Evolutionary conservation across 2,797 vertebrate genomes (phyloP).

Genomic region (Macroramphosus scolopax): DNA sequence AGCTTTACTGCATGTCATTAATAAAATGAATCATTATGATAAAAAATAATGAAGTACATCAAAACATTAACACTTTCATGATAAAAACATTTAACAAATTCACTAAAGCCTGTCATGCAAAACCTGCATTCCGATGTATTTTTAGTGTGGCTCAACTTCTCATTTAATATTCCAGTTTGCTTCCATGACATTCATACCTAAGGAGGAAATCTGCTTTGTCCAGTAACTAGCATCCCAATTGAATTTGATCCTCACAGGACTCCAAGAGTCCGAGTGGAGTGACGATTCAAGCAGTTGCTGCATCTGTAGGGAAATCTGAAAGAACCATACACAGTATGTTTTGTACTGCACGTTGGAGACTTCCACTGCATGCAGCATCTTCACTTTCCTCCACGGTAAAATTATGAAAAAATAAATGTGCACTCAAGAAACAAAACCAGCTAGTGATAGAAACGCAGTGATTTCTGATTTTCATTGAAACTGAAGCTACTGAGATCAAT

Average conservation of each 20-base stretch:
- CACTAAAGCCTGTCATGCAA: too few species aligned
- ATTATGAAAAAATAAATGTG: not conserved
- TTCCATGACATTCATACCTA: conserved; percentile 75
- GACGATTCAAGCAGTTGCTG: conserved; percentile 89
- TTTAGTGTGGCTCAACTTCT: too few species aligned
- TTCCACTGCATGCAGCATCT: too few species aligned
- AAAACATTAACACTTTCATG: too few species aligned
- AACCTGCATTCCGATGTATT: too few species aligned
- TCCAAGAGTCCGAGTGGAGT: conserved; percentile 80
- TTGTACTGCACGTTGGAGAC: too few species aligned
- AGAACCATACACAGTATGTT: not conserved
- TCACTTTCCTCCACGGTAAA: too few species aligned
- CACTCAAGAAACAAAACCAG: too few species aligned
- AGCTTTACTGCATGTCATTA: not conserved
- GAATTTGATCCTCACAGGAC: conserved; percentile 91
- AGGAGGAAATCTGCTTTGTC: conserved; percentile 90
- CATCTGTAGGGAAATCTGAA: conserved; percentile 95
- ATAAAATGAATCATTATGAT: too few species aligned
- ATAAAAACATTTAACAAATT: too few species aligned
- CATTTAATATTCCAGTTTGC: not conserved
- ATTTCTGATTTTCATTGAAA: not conserved
- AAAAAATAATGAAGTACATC: too few species aligned
- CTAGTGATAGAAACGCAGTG: not conserved
- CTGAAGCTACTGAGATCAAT: too few species aligned
- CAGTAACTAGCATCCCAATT: conserved; percentile 97